Base-by-base conservation (phyloP, 2,113 vertebrate species). In the Oreocharis arfaki region DNA sequence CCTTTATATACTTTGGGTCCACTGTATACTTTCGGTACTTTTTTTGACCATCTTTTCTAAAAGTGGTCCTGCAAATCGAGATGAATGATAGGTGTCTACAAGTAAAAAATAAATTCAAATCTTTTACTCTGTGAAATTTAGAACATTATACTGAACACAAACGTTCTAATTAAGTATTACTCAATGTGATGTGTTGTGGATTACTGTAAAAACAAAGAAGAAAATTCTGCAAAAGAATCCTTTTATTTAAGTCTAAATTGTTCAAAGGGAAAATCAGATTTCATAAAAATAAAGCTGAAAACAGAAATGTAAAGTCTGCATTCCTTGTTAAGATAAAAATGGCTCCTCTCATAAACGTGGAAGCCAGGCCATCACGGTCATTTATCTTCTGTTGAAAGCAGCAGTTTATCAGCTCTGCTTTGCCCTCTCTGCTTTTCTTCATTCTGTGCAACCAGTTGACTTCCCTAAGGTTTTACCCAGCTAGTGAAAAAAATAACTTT, bases 381-480 rank as follows among this genome's bases (percentile, higher is more conserved):
- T 97, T 96, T 94, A 85, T 97, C 95, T 97, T 90, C 77, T 82
- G 56, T 79, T 97, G 93, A 97, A 97, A 96, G 70, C 22, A 89
- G 78, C 44, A 86, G 91, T 97, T 97, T 96, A 96, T 97, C 95
- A 97, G 78, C 52, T 84, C 22, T 83, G 53, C 85, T 97, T 95
- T 92, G 37, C 63, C 71, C 88, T 78, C 67, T 77, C 52, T 82
- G 28, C n/a, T 71, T 84, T 91, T 83, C 84, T 84, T 71, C 30
- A 33, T 84, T 87, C 50, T 83, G 13, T 82, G 41, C 41, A 86
- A 67, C 32, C 87, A 95, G 59, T 91, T 56, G 93, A 71, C 50
- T 93, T 97, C 94, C 83, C 84, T 89, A 68, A 91, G 86, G 87
- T 76, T 96, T 95, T 86, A 59, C n/a, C 17, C 37, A 91, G 37